Conservation (phyloP, 1,140 invertebrate genomes). For the Anadara kagoshimensis region DNA sequence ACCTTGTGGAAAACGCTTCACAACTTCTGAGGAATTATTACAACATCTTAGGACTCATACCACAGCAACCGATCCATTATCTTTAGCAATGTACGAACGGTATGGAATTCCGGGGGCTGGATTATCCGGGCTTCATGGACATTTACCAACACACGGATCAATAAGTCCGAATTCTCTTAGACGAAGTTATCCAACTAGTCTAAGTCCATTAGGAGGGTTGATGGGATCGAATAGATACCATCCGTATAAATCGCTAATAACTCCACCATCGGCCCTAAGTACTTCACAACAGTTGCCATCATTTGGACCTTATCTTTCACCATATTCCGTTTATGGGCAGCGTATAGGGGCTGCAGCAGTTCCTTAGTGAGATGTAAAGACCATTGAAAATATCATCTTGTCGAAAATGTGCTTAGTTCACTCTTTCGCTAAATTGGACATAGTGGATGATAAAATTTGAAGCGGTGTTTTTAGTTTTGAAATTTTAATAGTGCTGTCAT, state of each 20-base stretch:
- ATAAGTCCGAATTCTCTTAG: slow-evolving; percentile 77
- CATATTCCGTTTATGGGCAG: slow-evolving; percentile 92
- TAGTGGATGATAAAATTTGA: no score
- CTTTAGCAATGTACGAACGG: slow-evolving; percentile 56
- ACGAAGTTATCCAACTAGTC: slow-evolving; percentile 86
- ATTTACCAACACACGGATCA: slow-evolving; percentile 75
- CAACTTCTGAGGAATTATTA: slow-evolving; percentile 94
- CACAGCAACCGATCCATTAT: slow-evolving; percentile 72
- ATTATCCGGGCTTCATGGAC: slow-evolving; percentile 40
- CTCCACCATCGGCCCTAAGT: slow-evolving; percentile 48
- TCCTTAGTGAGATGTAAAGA: no score
- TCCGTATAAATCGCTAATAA: slow-evolving; percentile 80
- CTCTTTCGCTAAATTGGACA: no score
- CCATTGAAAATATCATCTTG: no score
- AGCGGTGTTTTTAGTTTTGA: slow-evolving; percentile 2
- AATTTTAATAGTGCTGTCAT: slow-evolving; percentile 5
- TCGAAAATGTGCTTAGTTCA: neutral
- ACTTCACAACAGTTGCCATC: slow-evolving; percentile 81
- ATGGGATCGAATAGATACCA: slow-evolving; percentile 87
- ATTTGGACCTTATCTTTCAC: slow-evolving; percentile 84
- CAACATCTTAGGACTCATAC: slow-evolving; percentile 96
- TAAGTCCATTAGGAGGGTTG: slow-evolving; percentile 85
- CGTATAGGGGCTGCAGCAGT: slow-evolving; percentile 90
- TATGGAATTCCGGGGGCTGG: slow-evolving; percentile 51
- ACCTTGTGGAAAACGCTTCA: slow-evolving; percentile 96